These are phyloP conservation scores for Anoura caudifer DNA, from an alignment of 2,113 vertebrate species.

Conservation along the genomic window DNA sequence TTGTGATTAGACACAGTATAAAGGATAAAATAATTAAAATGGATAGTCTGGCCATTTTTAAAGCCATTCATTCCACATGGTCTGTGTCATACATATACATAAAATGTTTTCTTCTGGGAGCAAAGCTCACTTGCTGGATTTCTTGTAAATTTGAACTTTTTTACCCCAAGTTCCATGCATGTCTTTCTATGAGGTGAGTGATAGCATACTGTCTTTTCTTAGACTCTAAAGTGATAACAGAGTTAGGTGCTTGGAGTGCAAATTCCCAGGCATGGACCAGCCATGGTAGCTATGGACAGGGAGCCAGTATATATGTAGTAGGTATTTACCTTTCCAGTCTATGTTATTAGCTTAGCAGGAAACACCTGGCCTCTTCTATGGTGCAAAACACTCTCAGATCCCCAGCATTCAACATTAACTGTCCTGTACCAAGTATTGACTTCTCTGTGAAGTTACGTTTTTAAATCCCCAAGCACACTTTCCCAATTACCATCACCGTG, in stretches of 20 bases:
- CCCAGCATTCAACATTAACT: conserved; percentile 23
- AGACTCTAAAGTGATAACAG: neutral
- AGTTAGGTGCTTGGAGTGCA: neutral
- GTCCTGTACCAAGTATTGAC: neutral
- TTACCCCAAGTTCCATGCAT: neutral
- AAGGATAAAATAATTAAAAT: conserved; percentile 1
- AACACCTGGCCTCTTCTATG: neutral
- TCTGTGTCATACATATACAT: neutral
- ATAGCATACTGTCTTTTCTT: neutral
- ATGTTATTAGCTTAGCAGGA: neutral
- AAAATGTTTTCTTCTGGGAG: neutral
- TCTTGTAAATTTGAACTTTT: neutral
- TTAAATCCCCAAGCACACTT: conserved; percentile 24
- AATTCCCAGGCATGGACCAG: neutral
- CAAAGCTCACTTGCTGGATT: neutral
- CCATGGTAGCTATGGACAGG: neutral
- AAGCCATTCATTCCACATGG: neutral
- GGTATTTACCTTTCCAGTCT: neutral
- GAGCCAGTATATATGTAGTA: fast-evolving
- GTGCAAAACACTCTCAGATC: neutral
- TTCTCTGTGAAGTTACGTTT: conserved; percentile 16
- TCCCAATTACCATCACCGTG: conserved; percentile 25
- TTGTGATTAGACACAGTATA: neutral
- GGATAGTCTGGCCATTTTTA: neutral
- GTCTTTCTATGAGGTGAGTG: neutral